A percentile compares a stretch with the other conserved stretches of the same genome.
These are phyloP conservation scores for Nebria ingens DNA, from an alignment of 1,140 invertebrate species.

Conservation along the genomic window DNA sequence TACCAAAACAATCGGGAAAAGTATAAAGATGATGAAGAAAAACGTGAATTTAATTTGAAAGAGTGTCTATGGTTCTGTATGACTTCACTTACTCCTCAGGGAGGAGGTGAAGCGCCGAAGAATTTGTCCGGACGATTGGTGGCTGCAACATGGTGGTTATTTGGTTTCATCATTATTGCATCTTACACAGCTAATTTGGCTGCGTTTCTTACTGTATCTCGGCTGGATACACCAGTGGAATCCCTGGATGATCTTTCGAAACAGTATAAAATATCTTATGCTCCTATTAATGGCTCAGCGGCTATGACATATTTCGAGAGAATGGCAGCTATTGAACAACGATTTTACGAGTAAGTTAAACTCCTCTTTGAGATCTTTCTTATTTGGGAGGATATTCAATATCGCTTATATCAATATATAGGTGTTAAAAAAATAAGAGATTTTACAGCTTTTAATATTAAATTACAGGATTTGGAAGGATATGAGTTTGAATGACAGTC, in stretches of 20 bases:
- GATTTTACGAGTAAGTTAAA: conserved; percentile 81
- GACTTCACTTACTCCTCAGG: conserved; percentile 94
- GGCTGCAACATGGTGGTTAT: conserved; percentile 96
- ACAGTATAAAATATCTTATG: conserved; percentile 93
- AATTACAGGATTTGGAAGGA: conserved; percentile 88
- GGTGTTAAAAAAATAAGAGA: no score
- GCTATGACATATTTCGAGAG: conserved; percentile 89
- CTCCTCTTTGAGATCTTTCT: no score
- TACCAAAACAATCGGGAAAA: conserved; percentile 91
- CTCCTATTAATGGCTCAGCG: conserved; percentile 71
- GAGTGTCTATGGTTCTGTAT: conserved; percentile 99
- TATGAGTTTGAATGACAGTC: conserved; percentile 89
- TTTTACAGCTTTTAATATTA: no score
- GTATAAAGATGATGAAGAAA: conserved; percentile 89
- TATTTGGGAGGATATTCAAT: no score
- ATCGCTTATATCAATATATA: no score
- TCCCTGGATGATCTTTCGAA: conserved; percentile 86
- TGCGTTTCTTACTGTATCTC: conserved; percentile 86
- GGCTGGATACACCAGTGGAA: conserved; percentile 85
- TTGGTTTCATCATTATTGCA: conserved; percentile 97
- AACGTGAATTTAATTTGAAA: conserved; percentile 88
- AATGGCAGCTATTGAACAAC: conserved; percentile 91
- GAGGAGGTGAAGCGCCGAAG: conserved; percentile 92
- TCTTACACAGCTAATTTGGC: conserved; percentile 96
- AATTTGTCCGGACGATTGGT: conserved; percentile 86